phyloP scores from a whole-genome alignment of 2,888 invertebrate genomes.

The Entomobrya proxima region DNA sequence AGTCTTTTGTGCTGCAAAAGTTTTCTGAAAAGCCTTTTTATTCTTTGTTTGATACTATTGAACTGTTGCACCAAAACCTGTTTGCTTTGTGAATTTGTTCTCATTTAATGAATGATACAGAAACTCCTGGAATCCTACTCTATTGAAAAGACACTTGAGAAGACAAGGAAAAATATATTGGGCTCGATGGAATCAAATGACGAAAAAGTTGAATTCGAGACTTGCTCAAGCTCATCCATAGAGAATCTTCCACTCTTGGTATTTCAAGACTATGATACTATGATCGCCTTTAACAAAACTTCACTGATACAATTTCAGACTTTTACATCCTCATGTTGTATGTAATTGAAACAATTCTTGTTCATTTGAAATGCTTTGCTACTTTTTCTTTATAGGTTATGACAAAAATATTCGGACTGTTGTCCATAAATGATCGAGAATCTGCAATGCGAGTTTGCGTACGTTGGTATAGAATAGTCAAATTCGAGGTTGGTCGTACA shows the following conservation, averaged over 20 bases:
- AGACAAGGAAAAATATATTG: not conserved
- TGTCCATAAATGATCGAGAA: not conserved
- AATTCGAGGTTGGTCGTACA: slow-evolving; percentile 27
- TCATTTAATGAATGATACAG: too few relatives aligned
- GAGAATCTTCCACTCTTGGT: slow-evolving; percentile 1
- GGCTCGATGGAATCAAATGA: not conserved
- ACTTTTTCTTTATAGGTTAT: slow-evolving; percentile 2
- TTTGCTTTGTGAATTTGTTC: not conserved
- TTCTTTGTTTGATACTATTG: not conserved
- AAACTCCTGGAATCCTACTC: too few relatives aligned
- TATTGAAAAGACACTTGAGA: not conserved
- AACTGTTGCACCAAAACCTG: slow-evolving; percentile 13
- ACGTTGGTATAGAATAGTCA: slow-evolving; percentile 29
- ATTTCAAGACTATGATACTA: too few relatives aligned
- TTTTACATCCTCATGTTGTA: not conserved
- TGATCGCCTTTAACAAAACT: too few relatives aligned
- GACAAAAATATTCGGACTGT: slow-evolving; percentile 30
- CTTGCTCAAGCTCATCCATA: not conserved
- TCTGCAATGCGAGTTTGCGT: not conserved
- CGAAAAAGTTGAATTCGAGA: not conserved
- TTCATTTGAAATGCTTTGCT: too few relatives aligned
- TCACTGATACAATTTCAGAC: too few relatives aligned
- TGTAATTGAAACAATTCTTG: not conserved
- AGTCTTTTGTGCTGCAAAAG: not conserved
- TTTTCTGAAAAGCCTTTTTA: not conserved